Conservation (phyloP, 2,888 invertebrate genomes). For the Papilio elwesi region DNA sequence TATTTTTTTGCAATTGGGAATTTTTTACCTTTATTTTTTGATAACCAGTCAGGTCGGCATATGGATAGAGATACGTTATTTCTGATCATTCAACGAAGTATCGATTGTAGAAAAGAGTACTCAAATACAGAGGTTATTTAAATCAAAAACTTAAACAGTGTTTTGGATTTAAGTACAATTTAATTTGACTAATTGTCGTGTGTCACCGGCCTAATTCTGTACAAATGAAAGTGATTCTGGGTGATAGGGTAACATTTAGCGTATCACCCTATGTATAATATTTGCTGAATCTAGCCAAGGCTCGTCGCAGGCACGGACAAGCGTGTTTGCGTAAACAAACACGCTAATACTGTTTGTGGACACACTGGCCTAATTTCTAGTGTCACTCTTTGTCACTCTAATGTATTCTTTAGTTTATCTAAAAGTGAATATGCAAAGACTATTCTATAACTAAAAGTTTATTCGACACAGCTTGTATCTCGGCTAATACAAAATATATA, state of each 20-base stretch:
- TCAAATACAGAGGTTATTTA: no score
- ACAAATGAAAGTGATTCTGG: not conserved
- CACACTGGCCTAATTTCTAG: slow-evolving; percentile 27
- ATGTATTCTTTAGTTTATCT: no score
- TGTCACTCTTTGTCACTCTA: not conserved
- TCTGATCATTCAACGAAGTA: no score
- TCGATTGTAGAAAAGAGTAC: no score
- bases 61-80: no score
- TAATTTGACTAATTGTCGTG: not conserved
- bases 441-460: no score
- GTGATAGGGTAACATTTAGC: slow-evolving; percentile 1
- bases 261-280: slow-evolving; percentile 32
- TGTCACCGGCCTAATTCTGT: not conserved
- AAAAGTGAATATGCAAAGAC: no score
- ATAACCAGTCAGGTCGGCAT: no score
- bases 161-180: not conserved
- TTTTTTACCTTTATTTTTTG: no score
- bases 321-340: slow-evolving; percentile 24
- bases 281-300: slow-evolving; percentile 23
- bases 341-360: slow-evolving; percentile 30
- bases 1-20: no score
- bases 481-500: no score
- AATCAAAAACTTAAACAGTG: not conserved
- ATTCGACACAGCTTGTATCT: no score
- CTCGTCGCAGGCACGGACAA: slow-evolving; percentile 4